Base-by-base conservation (phyloP, 2,888 invertebrate genomes). In the Calephelis perditalis region DNA sequence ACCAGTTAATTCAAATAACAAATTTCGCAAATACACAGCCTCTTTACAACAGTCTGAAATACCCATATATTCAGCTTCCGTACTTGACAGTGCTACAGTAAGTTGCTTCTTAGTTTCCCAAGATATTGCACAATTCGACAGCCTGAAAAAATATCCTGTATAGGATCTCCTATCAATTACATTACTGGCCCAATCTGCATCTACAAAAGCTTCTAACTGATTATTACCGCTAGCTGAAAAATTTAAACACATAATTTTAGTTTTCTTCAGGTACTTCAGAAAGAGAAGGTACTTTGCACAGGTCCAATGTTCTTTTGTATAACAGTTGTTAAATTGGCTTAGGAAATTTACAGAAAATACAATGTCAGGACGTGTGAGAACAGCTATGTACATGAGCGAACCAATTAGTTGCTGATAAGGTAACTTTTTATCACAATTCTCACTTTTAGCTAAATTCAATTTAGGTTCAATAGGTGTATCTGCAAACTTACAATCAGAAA, bases 131-230 rank as follows among this genome's bases (percentile, higher is more conserved):
- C 70, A 71, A 58, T 69, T 68, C 63, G 65, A 62, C 36, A 67
- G 56, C 9, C 59, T 68, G 56, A 71, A 73, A 6, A 71, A 60
- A 60, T 67, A 71, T 0, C 73, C 75, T 11, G 70, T 69, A 7
- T 67, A 68, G 7, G 73, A 73, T 57, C 65, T 68, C 58, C 74
- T 57, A 9, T 70, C 66, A n/a, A 64, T 62, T 10, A 56, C 45
- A 57, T 73, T 70, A 12, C 67, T 66, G 8, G 68, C 73, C 61
- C 64, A 71, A 54, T 72, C 71, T n/a, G 71, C 65, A 59, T 74
- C 73, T 46, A 64, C 62, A 59, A 61, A 74, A 1, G 69, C 73
- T 10, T 57, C 58, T 35, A 68, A 43, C 12, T 57, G 43, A 26
- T 43, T 40, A 10, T 63, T 58, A 49, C 60, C 55, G 56, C 59